A percentile compares a stretch with the other conserved stretches of the same genome.
Evolutionary conservation across 1,140 invertebrate genomes (phyloP).

Genomic region (Cecropterus lyciades): DNA sequence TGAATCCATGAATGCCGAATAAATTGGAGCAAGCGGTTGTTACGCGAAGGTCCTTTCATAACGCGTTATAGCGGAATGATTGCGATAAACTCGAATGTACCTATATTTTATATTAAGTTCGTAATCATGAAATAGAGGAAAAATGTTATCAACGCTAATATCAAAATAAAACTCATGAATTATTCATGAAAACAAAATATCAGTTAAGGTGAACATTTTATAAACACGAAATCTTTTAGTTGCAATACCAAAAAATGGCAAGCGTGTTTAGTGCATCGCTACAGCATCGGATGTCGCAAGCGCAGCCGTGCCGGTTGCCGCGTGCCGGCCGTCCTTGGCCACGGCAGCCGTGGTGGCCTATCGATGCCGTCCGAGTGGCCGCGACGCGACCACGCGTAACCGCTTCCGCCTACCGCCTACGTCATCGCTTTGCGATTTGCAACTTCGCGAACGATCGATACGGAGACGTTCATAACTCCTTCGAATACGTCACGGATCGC

Average conservation of each 20-base stretch:
- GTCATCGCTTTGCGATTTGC: conserved; percentile 28
- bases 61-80: conserved; percentile 13
- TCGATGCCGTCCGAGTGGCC: conserved; percentile 5
- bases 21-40: conserved; percentile 35
- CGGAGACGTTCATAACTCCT: conserved; percentile 1
- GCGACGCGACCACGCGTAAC: conserved; percentile 61
- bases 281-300: conserved; percentile 51
- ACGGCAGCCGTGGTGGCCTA: conserved; percentile 19
- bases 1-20: conserved; percentile 35
- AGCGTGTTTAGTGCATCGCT: conserved; percentile 36
- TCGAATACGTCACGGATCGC: not conserved
- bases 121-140: too few relatives aligned
- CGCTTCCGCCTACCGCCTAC: conserved; percentile 55
- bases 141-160: too few relatives aligned
- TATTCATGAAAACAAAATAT: too few relatives aligned
- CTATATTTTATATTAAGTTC: too few relatives aligned
- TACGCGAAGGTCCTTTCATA: conserved; percentile 35
- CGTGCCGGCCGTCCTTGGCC: conserved; percentile 42
- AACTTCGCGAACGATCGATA: not conserved
- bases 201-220: not conserved
- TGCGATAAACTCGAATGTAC: conserved; percentile 6
- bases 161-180: too few relatives aligned
- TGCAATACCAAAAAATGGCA: not conserved
- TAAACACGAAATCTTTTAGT: not conserved
- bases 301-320: conserved; percentile 49